Evolutionary conservation across 2,113 vertebrate genomes (phyloP).

Genomic region (Arothron firmamentum): DNA sequence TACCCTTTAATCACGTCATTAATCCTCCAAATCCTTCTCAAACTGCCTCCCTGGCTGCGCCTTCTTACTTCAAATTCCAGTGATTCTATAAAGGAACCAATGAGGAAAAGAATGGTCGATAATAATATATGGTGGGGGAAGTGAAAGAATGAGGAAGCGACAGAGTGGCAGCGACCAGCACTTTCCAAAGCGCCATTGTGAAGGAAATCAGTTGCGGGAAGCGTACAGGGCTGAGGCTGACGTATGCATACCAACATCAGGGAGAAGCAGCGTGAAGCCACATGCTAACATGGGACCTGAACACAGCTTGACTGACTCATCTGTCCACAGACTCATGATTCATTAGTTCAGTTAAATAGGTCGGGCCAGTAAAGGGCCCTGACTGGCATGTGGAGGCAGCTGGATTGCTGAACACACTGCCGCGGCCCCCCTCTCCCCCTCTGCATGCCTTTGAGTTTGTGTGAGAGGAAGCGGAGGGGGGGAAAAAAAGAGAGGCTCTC

Average conservation of each 20-base stretch:
- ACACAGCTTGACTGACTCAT: conserved; percentile 33
- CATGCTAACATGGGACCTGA: conserved; percentile 10
- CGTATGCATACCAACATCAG: conserved; percentile 37
- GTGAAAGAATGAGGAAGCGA: conserved; percentile 59
- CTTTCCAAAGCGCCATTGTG: conserved; percentile 37
- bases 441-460: conserved; percentile 11
- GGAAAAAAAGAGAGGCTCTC: conserved; percentile 4
- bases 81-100: conserved; percentile 18
- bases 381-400: conserved; percentile 9
- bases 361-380: conserved; percentile 24
- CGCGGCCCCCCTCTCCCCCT: not conserved
- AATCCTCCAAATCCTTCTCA: no score
- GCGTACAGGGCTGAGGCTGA: conserved; percentile 31
- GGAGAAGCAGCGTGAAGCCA: conserved; percentile 27
- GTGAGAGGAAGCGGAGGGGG: conserved; percentile 5
- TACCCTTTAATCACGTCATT: no score
- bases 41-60: no score
- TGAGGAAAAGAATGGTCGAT: conserved; percentile 42
- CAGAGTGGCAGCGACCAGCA: conserved; percentile 15
- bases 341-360: conserved; percentile 31
- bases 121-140: conserved; percentile 19
- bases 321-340: conserved; percentile 23
- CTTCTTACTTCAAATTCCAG: not conserved
- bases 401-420: conserved; percentile 4
- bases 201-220: conserved; percentile 39